These are phyloP conservation scores for Psephotus haematonotus DNA, from an alignment of 2,113 vertebrate species.

Conservation along the genomic window DNA sequence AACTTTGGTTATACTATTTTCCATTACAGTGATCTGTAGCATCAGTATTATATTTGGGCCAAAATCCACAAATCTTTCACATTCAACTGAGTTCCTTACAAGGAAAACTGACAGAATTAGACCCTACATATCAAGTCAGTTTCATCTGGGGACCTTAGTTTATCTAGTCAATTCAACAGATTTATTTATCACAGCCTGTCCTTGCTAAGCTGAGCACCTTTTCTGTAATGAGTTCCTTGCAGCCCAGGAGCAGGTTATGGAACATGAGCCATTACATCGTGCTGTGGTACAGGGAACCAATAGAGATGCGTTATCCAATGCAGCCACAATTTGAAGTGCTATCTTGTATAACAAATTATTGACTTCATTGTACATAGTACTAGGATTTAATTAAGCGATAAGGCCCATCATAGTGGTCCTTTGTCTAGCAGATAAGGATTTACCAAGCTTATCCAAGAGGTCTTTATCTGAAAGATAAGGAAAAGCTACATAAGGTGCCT, in stretches of 20 bases:
- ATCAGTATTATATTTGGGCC: not conserved
- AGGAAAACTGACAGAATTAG: not conserved
- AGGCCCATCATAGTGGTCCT: conserved; percentile 58
- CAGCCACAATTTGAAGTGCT: conserved; percentile 33
- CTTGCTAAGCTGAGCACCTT: not conserved
- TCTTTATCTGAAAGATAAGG: conserved; percentile 73
- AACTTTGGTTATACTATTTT: not conserved
- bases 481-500: conserved; percentile 59
- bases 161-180: not conserved
- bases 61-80: not conserved
- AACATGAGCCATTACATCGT: not conserved
- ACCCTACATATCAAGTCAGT: not conserved
- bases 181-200: conserved; percentile 24
- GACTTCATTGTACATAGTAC: conserved; percentile 66
- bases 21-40: not conserved
- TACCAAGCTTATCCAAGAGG: conserved; percentile 65
- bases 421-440: conserved; percentile 73
- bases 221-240: conserved; percentile 24
- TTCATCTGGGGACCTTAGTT: not conserved
- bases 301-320: conserved; percentile 34
- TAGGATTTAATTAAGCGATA: conserved; percentile 77
- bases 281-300: not conserved
- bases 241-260: not conserved
- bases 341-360: conserved; percentile 72
- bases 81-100: not conserved